These are phyloP conservation scores for Proteles cristata DNA, from an alignment of 2,113 vertebrate genomes.

Conservation along the genomic window DNA sequence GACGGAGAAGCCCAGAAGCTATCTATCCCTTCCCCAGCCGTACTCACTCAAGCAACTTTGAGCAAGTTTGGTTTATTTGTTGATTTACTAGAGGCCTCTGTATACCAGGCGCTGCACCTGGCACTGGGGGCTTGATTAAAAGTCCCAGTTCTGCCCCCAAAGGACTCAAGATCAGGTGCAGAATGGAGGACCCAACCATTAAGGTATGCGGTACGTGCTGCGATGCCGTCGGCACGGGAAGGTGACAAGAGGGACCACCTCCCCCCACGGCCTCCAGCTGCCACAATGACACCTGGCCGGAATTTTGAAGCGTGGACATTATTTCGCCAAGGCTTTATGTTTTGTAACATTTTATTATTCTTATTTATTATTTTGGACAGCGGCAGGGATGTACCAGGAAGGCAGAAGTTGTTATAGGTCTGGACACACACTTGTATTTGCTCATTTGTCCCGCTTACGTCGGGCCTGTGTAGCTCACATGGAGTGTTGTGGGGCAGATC, in stretches of 20 bases:
- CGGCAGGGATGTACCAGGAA: background rate
- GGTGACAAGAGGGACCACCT: background rate
- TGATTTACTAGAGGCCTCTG: background rate
- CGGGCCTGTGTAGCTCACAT: background rate
- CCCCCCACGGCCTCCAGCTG: background rate
- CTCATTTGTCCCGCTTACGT: background rate
- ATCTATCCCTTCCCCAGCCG: background rate
- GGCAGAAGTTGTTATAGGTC: no score
- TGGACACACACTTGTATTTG: rapidly evolving
- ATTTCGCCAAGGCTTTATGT: background rate
- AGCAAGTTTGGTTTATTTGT: background rate
- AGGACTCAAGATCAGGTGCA: rapidly evolving
- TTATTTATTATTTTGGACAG: background rate
- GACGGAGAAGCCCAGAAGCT: background rate
- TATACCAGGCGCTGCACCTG: background rate
- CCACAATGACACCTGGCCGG: background rate
- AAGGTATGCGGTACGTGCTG: rapidly evolving
- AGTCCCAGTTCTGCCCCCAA: background rate
- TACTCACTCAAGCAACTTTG: background rate
- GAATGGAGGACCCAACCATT: no score
- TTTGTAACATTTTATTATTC: background rate
- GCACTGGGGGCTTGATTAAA: background rate
- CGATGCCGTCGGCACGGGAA: background rate
- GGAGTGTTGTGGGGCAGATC: background rate
- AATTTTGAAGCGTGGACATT: background rate